Evolutionary conservation across 1,140 invertebrate species (phyloP), one percentile per base, ranked within the genome.

Genomic region (Colletes gigas): DNA sequence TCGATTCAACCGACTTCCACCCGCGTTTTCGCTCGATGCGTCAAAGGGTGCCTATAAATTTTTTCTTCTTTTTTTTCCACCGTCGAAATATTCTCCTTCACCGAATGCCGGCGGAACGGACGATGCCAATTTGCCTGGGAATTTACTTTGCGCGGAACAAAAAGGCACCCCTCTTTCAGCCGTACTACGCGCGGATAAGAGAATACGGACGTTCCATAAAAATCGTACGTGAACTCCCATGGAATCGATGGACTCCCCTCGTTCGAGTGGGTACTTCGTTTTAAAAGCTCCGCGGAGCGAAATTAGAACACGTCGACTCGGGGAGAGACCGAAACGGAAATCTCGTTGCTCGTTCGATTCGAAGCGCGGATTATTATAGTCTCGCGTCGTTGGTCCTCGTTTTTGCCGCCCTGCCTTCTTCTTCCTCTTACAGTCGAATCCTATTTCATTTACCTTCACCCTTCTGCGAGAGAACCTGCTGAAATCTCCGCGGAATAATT

Each of bases 201-300:
- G 79, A 81, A 77, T 75, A 80, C 78, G 78, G 54, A 60, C 78
- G 72, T 68, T 75, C 72, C 78, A 75, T 80, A 75, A 80, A 80
- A 80, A 80, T 80, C 78, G 78, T 75, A 80, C 78, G 78, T 75
- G 78, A 80, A 80, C 62, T 80, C 72, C 78, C 78, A 60, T 68
- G 44, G 63, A 80, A 80, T 75, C 78, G 78, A 80, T 80, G 63
- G 77, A 55, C 60, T 57, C 60, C 72, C 55, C 52, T 30, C 30
- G 17, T 65, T 67, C 78, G 72, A 80, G 78, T 80, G 63, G 78
- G 44, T 39, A 75, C 65, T 77, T 81, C 73, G 79, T 63, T 76
- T 81, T 81, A 81, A 81, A 77, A 81, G 79, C 73, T 70, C 73
- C 65, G 41, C 57, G 66, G 79, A 50, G 73, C 66, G 79, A 69